These are phyloP conservation scores for Varanus komodoensis DNA, from an alignment of 2,113 vertebrate genomes.

Conservation along the genomic window DNA sequence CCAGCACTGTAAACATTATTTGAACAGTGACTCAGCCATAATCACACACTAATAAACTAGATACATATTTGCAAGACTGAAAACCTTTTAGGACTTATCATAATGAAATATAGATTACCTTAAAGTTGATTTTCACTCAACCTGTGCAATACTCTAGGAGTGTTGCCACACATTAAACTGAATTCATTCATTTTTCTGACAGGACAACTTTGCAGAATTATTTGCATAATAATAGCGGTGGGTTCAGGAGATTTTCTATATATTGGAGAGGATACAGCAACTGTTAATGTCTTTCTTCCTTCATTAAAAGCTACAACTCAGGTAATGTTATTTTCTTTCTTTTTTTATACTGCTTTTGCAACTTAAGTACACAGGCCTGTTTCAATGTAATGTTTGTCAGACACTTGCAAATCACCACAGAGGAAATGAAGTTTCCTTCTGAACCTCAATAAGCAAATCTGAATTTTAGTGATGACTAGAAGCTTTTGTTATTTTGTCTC, in stretches of 20 bases:
- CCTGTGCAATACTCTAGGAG: neutral
- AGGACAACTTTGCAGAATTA: conserved; percentile 12
- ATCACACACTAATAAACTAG: neutral
- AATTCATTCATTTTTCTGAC: neutral
- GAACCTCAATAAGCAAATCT: neutral
- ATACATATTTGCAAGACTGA: neutral
- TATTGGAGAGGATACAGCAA: neutral
- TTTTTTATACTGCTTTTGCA: neutral
- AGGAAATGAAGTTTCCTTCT: neutral
- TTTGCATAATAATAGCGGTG: conserved; percentile 20
- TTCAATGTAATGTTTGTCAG: conserved; percentile 5
- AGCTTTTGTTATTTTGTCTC: conserved; percentile 62
- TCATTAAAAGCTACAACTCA: conserved; percentile 10
- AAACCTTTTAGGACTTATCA: neutral
- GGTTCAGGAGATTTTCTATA: conserved; percentile 10
- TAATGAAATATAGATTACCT: neutral
- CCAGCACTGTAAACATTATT: neutral
- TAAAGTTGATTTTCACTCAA: neutral
- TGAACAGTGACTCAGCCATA: neutral
- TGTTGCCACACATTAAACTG: neutral
- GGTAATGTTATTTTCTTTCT: neutral
- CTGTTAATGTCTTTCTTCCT: conserved; percentile 25
- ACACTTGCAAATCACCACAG: conserved; percentile 14
- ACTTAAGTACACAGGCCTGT: neutral
- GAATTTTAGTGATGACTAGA: conserved; percentile 60